These are phyloP conservation scores for Penaeus japonicus DNA, from an alignment of 1,140 invertebrate genomes.

Conservation along the genomic window DNA sequence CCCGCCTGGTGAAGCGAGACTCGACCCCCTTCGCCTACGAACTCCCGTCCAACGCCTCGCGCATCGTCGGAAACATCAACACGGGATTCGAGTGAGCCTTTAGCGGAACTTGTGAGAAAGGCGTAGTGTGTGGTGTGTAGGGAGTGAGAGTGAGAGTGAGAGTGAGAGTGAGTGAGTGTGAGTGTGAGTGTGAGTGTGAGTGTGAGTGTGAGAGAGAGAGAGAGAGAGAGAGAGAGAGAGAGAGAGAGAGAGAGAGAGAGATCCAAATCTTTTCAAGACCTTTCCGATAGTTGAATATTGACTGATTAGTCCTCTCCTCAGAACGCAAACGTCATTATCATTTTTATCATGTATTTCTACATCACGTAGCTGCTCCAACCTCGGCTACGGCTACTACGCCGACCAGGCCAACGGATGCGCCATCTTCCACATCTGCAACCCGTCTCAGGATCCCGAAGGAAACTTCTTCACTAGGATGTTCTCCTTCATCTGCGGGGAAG, in stretches of 20 bases:
- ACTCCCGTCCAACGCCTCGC: conserved; percentile 41
- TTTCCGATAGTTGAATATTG: too few relatives aligned
- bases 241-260: too few relatives aligned
- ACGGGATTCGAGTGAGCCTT: conserved; percentile 39
- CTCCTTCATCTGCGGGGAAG: conserved; percentile 42
- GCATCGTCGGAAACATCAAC: conserved; percentile 38
- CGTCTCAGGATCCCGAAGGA: conserved; percentile 15
- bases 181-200: too few relatives aligned
- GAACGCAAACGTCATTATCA: too few relatives aligned
- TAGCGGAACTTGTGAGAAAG: not conserved
- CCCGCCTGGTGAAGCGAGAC: conserved; percentile 41
- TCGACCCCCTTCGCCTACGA: conserved; percentile 43
- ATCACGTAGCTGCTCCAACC: conserved; percentile 76
- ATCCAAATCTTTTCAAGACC: too few relatives aligned
- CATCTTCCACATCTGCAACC: conserved; percentile 80
- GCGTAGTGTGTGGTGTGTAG: not conserved
- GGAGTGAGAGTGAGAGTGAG: not conserved
- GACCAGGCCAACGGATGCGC: conserved; percentile 87
- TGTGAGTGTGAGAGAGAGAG: too few relatives aligned
- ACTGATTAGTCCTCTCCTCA: too few relatives aligned
- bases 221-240: too few relatives aligned
- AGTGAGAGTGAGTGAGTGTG: too few relatives aligned
- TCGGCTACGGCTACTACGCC: conserved; percentile 85
- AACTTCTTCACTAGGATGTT: conserved; percentile 12
- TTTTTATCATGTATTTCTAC: too few relatives aligned